phyloP scores from a whole-genome alignment of 2,888 invertebrate species.

The Oxyteleia sp. region DNA sequence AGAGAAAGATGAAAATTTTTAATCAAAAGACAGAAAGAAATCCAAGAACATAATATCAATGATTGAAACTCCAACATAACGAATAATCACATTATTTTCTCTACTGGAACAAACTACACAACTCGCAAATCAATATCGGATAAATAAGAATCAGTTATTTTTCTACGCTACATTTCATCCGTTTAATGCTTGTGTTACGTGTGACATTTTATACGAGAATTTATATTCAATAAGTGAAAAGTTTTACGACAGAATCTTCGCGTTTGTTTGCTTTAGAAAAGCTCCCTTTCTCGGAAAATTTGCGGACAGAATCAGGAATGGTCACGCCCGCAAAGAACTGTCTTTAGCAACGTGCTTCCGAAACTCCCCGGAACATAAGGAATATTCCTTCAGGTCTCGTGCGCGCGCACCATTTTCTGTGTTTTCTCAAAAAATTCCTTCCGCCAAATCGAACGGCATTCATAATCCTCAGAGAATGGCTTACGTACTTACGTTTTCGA shows the following conservation, averaged over 20 bases:
- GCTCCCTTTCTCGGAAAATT: conserved; percentile 32
- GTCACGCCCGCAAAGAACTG: conserved; percentile 42
- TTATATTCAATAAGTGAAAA: conserved; percentile 62
- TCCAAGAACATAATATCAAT: too few species aligned
- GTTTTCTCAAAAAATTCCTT: conserved; percentile 26
- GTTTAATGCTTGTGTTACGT: conserved; percentile 26
- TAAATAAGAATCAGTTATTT: conserved; percentile 39
- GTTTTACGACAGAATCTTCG: conserved; percentile 49
- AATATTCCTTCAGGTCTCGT: conserved; percentile 41
- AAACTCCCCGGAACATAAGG: conserved; percentile 27
- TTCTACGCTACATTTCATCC: conserved; percentile 19
- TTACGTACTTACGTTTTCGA: conserved; percentile 33
- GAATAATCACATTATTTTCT: background rate
- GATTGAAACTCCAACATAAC: background rate
- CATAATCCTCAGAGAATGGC: conserved; percentile 28
- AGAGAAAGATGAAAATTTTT: too few species aligned
- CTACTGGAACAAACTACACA: background rate
- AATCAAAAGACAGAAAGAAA: too few species aligned
- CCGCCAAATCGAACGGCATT: conserved; percentile 36
- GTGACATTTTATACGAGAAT: conserved; percentile 43
- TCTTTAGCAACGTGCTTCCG: conserved; percentile 17
- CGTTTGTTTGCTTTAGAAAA: conserved; percentile 54
- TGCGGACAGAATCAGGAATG: conserved; percentile 44
- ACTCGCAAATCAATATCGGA: conserved; percentile 24
- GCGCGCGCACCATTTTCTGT: conserved; percentile 14